Conservation (phyloP, 2,797 vertebrate genomes). For the Eospalax fontanierii region DNA sequence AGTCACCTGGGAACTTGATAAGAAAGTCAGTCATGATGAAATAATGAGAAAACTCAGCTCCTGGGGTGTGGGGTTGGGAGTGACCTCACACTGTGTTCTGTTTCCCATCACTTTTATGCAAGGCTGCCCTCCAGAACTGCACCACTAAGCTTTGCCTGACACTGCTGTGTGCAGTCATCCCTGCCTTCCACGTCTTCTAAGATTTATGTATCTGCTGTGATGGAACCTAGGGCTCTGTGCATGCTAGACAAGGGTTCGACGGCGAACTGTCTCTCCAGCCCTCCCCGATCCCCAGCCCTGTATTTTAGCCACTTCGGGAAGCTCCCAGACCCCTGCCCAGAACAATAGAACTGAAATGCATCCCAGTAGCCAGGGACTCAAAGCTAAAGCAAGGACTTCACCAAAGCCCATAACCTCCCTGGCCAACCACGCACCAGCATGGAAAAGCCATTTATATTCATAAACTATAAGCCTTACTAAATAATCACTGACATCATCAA, state of each 20-base stretch:
- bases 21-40: neutral
- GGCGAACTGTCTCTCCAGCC: too few relatives aligned
- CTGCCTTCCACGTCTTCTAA: neutral
- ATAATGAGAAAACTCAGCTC: neutral
- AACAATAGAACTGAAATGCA: neutral
- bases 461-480: slow-evolving; percentile 14
- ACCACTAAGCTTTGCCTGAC: neutral
- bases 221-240: too few relatives aligned
- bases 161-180: neutral
- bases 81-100: neutral
- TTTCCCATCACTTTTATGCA: slow-evolving; percentile 31
- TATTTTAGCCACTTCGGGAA: neutral
- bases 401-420: neutral
- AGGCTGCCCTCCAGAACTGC: neutral
- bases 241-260: too few relatives aligned
- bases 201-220: too few relatives aligned
- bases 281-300: neutral
- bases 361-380: neutral
- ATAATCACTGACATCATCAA: neutral
- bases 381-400: neutral
- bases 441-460: neutral
- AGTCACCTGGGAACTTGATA: neutral
- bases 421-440: neutral
- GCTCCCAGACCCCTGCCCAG: neutral
- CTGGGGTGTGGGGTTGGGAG: neutral